Evolutionary conservation across 2,888 invertebrate genomes (phyloP).

Genomic region (Macrophya alboannulata): DNA sequence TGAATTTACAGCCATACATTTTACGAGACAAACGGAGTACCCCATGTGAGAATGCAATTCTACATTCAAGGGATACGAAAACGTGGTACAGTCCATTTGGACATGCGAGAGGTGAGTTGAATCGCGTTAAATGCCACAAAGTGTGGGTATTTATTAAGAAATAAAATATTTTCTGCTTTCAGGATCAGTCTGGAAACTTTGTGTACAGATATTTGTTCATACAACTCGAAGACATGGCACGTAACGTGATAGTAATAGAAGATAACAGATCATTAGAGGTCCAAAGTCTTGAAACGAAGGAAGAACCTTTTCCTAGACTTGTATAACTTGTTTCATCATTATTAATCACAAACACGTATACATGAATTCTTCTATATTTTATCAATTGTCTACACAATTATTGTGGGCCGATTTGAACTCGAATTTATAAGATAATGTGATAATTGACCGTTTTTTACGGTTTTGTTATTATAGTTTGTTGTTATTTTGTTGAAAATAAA

Average conservation of each 20-base stretch:
- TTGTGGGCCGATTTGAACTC: not conserved
- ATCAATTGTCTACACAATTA: not conserved
- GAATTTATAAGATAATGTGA: not conserved
- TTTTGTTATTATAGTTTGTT: slow-evolving; percentile 13
- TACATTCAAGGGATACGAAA: slow-evolving; percentile 92
- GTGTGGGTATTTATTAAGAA: slow-evolving; percentile 51
- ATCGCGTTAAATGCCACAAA: slow-evolving; percentile 22
- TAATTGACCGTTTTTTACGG: not conserved
- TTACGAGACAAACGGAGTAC: slow-evolving; percentile 89
- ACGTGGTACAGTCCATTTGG: slow-evolving; percentile 92
- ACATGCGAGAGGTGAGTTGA: slow-evolving; percentile 89
- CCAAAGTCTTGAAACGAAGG: slow-evolving; percentile 74
- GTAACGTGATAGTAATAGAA: slow-evolving; percentile 89
- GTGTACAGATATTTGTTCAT: slow-evolving; percentile 93
- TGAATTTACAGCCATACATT: slow-evolving; percentile 83
- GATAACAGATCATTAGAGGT: slow-evolving; percentile 83
- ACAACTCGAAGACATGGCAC: slow-evolving; percentile 90
- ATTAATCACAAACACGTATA: not conserved
- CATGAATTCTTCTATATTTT: not conserved
- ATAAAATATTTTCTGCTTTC: slow-evolving; percentile 74
- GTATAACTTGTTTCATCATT: not conserved
- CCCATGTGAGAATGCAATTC: slow-evolving; percentile 94
- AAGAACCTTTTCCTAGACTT: slow-evolving; percentile 12
- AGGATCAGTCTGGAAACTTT: slow-evolving; percentile 90
- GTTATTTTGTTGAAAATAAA: slow-evolving; percentile 14